Base-by-base conservation (phyloP, 1,140 invertebrate genomes). In the Drosophila novamexicana region DNA sequence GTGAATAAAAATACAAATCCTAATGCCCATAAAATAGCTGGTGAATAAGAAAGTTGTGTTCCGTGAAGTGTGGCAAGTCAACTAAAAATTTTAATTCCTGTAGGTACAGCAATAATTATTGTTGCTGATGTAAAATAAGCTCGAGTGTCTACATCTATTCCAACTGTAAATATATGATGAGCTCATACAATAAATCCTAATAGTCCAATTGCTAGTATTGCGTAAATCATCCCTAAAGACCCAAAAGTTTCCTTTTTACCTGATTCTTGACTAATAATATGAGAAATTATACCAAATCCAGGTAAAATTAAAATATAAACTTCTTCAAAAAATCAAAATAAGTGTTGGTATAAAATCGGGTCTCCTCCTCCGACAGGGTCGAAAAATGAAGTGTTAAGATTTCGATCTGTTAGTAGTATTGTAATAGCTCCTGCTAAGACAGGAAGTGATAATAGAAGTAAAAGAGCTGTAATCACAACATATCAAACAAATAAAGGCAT, bases 271-370 rank as follows among this genome's bases (percentile, higher is more conserved):
- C 88, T 93, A 93, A 95, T 94, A 93, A 95, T 95, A 90, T 95
- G 94, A 36, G 94, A 95, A 90, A 95, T 94, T 93, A 95, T 93
- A 16, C 94, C 95, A 93, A 95, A 95, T 93, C 94, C 93, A 7
- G 93, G 94, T 77, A 95, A 80, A 93, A 95, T 95, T 93, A 95
- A 92, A 95, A 97, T 95, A 93, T 96, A 96, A 77, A 96, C 95
- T 94, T 96, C 95, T 39, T 95, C 95, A 94, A 96, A 96, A 93
- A 96, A 96, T 94, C 95, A 96, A 94, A 96, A 96, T 93, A 96
- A 93, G 92, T 96, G 96, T 94, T 96, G 96, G 79, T 95, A 96
- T 81, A 96, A 73, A 93, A 96, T 94, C 50, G 95, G 95, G 77
- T 96, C 95, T 57, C 95, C 63, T 16, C 63, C 52, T 32, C 42